Evolutionary conservation across 2,797 vertebrate species (phyloP), one percentile per base, ranked within the genome.

Genomic region (Decapterus maruadsi): DNA sequence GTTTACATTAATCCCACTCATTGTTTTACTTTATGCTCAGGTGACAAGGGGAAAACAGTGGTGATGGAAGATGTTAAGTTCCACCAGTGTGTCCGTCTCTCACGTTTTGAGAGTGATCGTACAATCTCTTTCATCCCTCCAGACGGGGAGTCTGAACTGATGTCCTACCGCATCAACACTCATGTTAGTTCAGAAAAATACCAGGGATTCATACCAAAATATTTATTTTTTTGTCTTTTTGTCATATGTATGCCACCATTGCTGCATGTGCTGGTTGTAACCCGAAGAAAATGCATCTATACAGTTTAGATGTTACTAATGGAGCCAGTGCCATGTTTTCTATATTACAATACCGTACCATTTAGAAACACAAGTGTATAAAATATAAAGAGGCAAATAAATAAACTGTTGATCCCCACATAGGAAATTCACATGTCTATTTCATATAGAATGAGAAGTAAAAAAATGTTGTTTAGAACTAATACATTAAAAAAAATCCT

Each of bases 81-180:
- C 85, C 97, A 99, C 88, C 97, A 99, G 92, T 99, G 97, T 0
- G 97, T 99, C 12, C 95, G 97, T 0, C 96, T 98, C 0, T 98
- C 97, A 0, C 97, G 97, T 16, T 99, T 99, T 2, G 97, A 98
- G 67, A 97, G 92, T 0, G 97, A 98, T 89, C 94, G 97, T 4
- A 99, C 97, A 19, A 99, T 98, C 90, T 97, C 97, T 75, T 99
- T 99, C 92, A 96, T 98, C 81, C 97, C 97, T 0, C 97, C 97
- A 0, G 97, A 98, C 0, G 97, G 97, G 0, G 97, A 98, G 84
- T 98, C 97, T 1, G 97, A 99, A 77, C 95, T 99, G 78, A 98
- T 99, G 97, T 97, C 97, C 63, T 98, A 98, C 78, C 96, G 97
- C 70, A 97, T 99, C 84, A 96, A 96, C 87, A 97, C 96, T 1